Conservation (phyloP, 2,888 invertebrate species). For the Steinernema hermaphroditum region DNA sequence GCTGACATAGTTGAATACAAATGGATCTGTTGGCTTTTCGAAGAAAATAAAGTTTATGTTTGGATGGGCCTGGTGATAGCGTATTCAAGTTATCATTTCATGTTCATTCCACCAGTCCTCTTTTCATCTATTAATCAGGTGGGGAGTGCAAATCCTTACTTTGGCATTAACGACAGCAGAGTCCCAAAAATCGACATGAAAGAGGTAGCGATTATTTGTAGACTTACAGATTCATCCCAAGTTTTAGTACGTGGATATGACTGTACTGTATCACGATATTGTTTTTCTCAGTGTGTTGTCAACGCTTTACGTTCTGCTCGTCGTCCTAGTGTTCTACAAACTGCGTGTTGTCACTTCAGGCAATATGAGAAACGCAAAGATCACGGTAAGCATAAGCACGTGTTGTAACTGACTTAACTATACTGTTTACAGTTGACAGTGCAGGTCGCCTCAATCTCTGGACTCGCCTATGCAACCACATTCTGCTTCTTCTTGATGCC, state of each 20-base stretch:
- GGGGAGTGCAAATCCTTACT: neutral
- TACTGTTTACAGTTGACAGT: neutral
- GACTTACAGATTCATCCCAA: neutral
- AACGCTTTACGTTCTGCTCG: neutral
- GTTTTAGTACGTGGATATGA: neutral
- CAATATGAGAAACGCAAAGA: neutral
- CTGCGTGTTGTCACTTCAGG: neutral
- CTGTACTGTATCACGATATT: neutral
- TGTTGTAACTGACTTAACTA: neutral
- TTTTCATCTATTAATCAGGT: neutral
- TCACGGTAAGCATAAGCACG: neutral
- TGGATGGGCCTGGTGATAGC: neutral
- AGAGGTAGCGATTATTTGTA: neutral
- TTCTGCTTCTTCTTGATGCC: neutral
- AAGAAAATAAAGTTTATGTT: too few relatives aligned
- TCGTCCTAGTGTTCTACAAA: neutral
- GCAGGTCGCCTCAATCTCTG: neutral
- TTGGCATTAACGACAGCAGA: neutral
- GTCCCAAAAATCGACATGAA: neutral
- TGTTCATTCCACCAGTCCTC: neutral
- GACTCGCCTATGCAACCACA: neutral
- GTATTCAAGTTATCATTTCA: neutral
- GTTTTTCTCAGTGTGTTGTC: neutral
- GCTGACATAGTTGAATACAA: neutral
- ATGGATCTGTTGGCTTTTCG: neutral